Evolutionary conservation across 2,113 vertebrate species (phyloP).

Genomic region (Zeus faber): DNA sequence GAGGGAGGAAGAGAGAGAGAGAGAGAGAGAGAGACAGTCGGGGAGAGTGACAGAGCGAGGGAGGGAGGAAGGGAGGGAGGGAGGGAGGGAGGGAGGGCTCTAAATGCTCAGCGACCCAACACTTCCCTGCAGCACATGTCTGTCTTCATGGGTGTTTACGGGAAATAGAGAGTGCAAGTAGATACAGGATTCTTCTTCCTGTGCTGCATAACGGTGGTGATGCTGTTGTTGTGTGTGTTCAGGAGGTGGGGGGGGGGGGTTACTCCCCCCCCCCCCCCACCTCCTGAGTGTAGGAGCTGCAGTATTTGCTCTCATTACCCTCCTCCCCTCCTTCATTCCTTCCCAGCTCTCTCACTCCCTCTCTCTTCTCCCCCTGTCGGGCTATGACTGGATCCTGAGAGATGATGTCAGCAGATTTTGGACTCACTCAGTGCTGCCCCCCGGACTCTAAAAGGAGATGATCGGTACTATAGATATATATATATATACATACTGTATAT

Average conservation of each 20-base stretch:
- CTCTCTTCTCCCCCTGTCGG: constrained; percentile 19
- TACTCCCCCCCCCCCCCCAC: constrained; percentile 17
- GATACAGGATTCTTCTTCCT: neutral
- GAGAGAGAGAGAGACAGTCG: constrained; percentile 30
- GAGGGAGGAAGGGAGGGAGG: constrained; percentile 13
- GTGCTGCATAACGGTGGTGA: too few species aligned
- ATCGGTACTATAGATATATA: constrained; percentile 61
- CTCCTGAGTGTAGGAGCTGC: constrained; percentile 54
- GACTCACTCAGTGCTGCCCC: constrained; percentile 58
- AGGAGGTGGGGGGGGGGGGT: constrained; percentile 1
- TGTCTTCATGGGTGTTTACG: constrained; percentile 26
- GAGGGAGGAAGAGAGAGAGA: constrained; percentile 39
- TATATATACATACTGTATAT: too few species aligned
- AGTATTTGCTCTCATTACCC: constrained; percentile 63
- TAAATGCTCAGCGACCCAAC: constrained; percentile 56
- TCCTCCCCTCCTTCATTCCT: constrained; percentile 7
- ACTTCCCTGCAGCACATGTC: constrained; percentile 61
- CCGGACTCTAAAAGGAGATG: constrained; percentile 38
- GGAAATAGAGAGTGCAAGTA: constrained; percentile 12
- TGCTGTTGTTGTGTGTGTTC: too few species aligned
- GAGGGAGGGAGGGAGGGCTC: constrained; percentile 22
- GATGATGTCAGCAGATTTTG: constrained; percentile 80
- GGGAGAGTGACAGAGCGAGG: constrained; percentile 37
- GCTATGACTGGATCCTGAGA: constrained; percentile 66
- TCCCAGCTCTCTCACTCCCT: constrained; percentile 11